These are phyloP conservation scores for Acinonyx jubatus DNA, from an alignment of 2,113 vertebrate genomes.

Conservation along the genomic window DNA sequence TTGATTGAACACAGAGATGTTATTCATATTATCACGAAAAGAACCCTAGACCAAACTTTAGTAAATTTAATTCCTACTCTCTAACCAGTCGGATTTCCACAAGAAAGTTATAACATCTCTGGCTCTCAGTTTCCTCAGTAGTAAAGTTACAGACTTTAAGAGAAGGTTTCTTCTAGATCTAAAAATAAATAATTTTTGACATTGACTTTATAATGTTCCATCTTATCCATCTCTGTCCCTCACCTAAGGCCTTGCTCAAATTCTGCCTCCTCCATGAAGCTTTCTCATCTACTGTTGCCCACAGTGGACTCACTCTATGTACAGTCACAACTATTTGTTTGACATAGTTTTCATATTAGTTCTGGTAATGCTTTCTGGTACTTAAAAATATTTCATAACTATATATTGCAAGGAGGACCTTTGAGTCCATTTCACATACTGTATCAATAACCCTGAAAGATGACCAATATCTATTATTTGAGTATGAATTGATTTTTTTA, in stretches of 20 bases:
- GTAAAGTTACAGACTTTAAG: neutral
- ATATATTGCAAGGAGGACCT: neutral
- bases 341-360: neutral
- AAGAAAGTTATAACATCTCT: neutral
- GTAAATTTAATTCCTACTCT: neutral
- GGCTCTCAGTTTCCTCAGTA: neutral
- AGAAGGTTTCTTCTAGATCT: neutral
- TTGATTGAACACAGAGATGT: neutral
- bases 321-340: neutral
- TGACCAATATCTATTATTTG: neutral
- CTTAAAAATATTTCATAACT: neutral
- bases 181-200: neutral
- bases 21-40: neutral
- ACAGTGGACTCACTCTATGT: neutral
- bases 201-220: neutral
- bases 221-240: neutral
- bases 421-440: neutral
- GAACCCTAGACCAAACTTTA: neutral
- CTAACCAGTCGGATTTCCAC: neutral
- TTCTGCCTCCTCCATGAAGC: fast-evolving
- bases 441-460: neutral
- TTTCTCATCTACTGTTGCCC: neutral
- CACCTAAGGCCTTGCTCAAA: neutral
- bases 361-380: neutral
- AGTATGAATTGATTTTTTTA: neutral